Conservation (phyloP, 2,113 vertebrate genomes). For the Accipiter cooperii region DNA sequence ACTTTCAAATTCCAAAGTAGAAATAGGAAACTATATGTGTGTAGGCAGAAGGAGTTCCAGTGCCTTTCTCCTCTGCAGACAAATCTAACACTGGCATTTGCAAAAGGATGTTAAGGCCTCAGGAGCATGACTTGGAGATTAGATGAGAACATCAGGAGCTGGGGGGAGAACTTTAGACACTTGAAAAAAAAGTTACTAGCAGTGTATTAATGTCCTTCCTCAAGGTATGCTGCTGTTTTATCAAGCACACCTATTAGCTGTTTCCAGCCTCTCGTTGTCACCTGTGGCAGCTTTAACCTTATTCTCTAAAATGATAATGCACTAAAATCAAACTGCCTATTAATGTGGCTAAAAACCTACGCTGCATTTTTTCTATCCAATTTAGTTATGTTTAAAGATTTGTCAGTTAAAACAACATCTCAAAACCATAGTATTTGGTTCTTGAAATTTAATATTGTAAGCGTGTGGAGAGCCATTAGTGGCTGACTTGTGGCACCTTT, state of each 20-base stretch:
- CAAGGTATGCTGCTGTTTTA: not conserved
- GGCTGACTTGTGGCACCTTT: not conserved
- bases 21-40: not conserved
- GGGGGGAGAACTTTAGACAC: not conserved
- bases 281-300: not conserved
- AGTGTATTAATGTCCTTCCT: conserved; percentile 18
- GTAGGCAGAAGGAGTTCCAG: not conserved
- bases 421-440: not conserved
- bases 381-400: not conserved
- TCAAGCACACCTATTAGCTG: not conserved
- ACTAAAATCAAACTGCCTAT: not conserved
- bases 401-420: not conserved
- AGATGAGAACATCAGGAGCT: conserved; percentile 16
- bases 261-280: not conserved
- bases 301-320: not conserved
- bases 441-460: conserved; percentile 18
- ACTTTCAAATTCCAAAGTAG: not conserved
- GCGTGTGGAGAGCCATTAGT: not conserved
- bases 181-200: not conserved
- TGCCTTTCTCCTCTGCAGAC: not conserved
- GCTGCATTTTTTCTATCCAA: not conserved
- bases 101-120: not conserved
- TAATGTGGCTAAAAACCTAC: not conserved
- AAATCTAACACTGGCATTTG: not conserved
- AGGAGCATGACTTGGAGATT: conserved; percentile 22